Evolutionary conservation across 2,888 invertebrate species (phyloP).

Genomic region (Ormyrus pomaceus): DNA sequence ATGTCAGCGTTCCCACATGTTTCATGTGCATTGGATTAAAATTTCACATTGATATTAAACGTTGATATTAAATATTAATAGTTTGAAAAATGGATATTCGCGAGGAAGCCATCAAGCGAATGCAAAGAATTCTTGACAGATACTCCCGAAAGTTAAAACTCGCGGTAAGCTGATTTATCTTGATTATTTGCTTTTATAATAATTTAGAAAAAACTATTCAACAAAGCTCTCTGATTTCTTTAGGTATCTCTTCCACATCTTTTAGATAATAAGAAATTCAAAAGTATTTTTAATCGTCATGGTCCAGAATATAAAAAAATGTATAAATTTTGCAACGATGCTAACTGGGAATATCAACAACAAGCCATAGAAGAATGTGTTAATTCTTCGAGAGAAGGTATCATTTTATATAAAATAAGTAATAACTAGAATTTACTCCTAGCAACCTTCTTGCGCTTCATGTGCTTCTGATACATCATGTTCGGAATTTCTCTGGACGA

Average conservation of each 20-base stretch:
- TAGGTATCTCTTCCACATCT: slow-evolving; percentile 49
- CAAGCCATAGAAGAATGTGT: not conserved
- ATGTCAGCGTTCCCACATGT: not conserved
- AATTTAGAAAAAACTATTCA: not conserved
- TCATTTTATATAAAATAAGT: too few species aligned
- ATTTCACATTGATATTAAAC: not conserved
- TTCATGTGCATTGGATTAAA: not conserved
- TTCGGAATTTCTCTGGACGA: too few species aligned
- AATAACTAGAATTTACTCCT: too few species aligned
- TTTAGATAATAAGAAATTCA: slow-evolving; percentile 3
- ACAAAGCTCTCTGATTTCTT: not conserved
- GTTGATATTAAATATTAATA: not conserved
- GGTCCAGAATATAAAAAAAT: slow-evolving; percentile 13
- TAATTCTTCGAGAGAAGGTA: too few species aligned
- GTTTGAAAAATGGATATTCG: slow-evolving; percentile 43
- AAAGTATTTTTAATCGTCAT: slow-evolving; percentile 8
- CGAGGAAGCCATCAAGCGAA: slow-evolving; percentile 48
- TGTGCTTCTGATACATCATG: too few species aligned
- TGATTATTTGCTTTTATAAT: too few species aligned
- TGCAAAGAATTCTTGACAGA: slow-evolving; percentile 48
- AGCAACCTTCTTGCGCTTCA: too few species aligned
- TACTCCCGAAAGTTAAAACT: slow-evolving; percentile 51
- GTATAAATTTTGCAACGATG: slow-evolving; percentile 9
- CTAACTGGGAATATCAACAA: not conserved
- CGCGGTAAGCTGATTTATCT: slow-evolving; percentile 39